phyloP scores from a whole-genome alignment of 2,113 vertebrate species.

The Labrus mixtus region DNA sequence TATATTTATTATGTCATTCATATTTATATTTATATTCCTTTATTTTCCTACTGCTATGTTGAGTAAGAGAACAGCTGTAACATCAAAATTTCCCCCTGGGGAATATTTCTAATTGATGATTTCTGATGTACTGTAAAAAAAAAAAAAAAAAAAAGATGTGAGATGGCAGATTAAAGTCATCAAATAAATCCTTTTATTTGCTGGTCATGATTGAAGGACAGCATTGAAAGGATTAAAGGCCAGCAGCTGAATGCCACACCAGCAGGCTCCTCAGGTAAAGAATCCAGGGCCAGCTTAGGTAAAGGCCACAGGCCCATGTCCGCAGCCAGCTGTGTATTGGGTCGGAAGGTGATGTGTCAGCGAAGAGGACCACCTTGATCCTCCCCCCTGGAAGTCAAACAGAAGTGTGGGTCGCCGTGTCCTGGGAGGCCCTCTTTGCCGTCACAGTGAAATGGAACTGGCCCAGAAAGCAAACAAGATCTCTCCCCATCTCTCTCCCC shows the following conservation, averaged over 20 bases:
- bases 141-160: neutral
- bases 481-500: constrained; percentile 61
- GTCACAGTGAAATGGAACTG: constrained; percentile 80
- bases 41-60: too few relatives aligned
- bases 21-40: too few relatives aligned
- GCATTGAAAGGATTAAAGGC: constrained; percentile 47
- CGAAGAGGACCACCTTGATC: constrained; percentile 69
- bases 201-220: constrained; percentile 16
- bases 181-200: constrained; percentile 32
- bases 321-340: constrained; percentile 66
- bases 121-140: too few relatives aligned
- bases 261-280: constrained; percentile 46
- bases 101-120: too few relatives aligned
- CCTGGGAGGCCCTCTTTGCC: constrained; percentile 74
- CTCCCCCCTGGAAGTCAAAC: constrained; percentile 71
- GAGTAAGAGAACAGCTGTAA: too few relatives aligned
- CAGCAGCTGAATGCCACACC: constrained; percentile 56
- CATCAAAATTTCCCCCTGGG: too few relatives aligned
- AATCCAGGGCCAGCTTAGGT: constrained; percentile 53
- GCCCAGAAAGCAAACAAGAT: constrained; percentile 79
- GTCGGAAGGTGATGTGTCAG: constrained; percentile 58
- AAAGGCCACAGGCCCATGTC: constrained; percentile 56
- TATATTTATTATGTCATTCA: too few relatives aligned
- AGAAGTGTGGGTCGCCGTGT: constrained; percentile 67
- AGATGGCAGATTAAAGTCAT: neutral